These are phyloP conservation scores for Oscarella lobularis DNA, from an alignment of 37 sponge, comb jelly and placozoan species.

Conservation along the genomic window DNA sequence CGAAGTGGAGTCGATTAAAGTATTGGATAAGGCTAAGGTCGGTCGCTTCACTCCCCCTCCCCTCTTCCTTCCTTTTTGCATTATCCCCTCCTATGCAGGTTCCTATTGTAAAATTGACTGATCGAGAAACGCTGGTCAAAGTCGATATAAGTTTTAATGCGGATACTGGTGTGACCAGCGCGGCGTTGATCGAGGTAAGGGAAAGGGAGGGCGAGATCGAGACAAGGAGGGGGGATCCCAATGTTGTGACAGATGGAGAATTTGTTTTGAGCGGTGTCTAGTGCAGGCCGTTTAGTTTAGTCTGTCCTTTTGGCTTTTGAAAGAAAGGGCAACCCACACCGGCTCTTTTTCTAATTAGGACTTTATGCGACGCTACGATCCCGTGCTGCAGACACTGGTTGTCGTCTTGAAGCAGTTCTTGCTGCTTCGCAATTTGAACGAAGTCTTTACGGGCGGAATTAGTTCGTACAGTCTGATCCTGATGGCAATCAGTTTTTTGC, in stretches of 20 bases:
- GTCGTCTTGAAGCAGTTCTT: conserved; percentile 92
- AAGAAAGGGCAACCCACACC: too few relatives aligned
- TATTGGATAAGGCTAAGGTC: conserved; percentile 67
- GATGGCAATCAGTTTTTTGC: conserved; percentile 80
- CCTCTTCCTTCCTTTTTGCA: background rate
- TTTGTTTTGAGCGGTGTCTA: too few relatives aligned
- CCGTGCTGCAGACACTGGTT: conserved; percentile 57
- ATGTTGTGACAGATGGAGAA: too few relatives aligned
- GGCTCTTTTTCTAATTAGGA: background rate
- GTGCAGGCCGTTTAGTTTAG: too few relatives aligned
- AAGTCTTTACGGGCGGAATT: conserved; percentile 90
- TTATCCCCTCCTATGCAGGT: conserved; percentile 11
- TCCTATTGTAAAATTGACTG: conserved; percentile 83
- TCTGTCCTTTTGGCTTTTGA: background rate
- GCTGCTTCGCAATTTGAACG: conserved; percentile 71
- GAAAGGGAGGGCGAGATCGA: too few relatives aligned
- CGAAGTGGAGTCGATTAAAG: conserved; percentile 39
- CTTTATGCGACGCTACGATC: conserved; percentile 57
- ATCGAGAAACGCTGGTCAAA: conserved; percentile 59
- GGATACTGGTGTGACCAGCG: conserved; percentile 46
- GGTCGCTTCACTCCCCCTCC: background rate
- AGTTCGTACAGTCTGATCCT: conserved; percentile 86
- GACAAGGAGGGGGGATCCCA: too few relatives aligned
- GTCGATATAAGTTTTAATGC: conserved; percentile 92
- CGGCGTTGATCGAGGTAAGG: conserved; percentile 28